Evolutionary conservation across 2,888 invertebrate genomes (phyloP).

Genomic region (Hirtodrosophila alboralis): DNA sequence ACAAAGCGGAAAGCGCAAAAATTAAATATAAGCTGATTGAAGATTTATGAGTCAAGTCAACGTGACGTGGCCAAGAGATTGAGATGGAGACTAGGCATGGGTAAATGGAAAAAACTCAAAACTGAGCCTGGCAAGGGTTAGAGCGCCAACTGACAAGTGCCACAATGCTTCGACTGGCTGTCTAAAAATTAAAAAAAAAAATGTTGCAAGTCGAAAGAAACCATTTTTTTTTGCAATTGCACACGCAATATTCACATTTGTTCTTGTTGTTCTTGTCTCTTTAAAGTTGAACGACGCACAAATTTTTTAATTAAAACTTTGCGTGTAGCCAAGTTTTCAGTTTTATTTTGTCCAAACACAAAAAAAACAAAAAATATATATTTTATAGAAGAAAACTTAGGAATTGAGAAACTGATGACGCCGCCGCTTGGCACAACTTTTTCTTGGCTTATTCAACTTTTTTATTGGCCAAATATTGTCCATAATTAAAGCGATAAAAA

Average conservation of each 20-base stretch:
- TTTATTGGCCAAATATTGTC: conserved; percentile 71
- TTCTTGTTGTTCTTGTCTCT: conserved; percentile 4
- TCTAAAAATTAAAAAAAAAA: no score
- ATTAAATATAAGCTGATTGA: conserved; percentile 71
- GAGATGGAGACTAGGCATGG: neutral
- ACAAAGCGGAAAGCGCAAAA: conserved; percentile 47
- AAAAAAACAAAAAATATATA: neutral
- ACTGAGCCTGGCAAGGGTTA: conserved; percentile 44
- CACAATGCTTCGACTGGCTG: conserved; percentile 18
- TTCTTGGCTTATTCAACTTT: conserved; percentile 49
- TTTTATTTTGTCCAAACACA: conserved; percentile 16
- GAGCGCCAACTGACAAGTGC: conserved; percentile 27
- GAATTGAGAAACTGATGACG: conserved; percentile 38
- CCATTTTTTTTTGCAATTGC: conserved; percentile 40
- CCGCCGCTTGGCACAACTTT: conserved; percentile 38
- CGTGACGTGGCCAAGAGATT: neutral
- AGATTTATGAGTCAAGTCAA: conserved; percentile 47
- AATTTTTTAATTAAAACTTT: conserved; percentile 74
- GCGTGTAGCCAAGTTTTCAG: conserved; percentile 25
- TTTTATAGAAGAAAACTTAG: conserved; percentile 24
- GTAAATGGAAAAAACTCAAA: no score
- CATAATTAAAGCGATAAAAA: conserved; percentile 68
- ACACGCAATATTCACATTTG: conserved; percentile 43
- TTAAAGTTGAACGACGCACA: conserved; percentile 30
- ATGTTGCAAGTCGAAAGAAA: no score